These are phyloP conservation scores for Harpegnathos saltator DNA, from an alignment of 1,140 invertebrate genomes.

Conservation along the genomic window DNA sequence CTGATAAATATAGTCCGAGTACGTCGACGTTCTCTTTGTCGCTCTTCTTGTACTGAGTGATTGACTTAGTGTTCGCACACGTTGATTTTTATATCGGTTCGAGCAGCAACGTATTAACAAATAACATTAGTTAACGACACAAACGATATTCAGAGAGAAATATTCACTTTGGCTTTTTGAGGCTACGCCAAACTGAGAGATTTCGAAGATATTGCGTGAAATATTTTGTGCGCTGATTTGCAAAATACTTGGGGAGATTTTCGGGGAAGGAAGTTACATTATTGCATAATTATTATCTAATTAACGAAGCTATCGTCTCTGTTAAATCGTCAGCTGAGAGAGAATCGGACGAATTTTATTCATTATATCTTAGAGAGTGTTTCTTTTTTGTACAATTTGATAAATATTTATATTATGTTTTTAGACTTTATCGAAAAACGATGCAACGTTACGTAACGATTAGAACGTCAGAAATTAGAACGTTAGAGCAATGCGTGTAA, in stretches of 20 bases:
- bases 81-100: neutral
- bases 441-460: constrained; percentile 38
- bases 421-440: constrained; percentile 21
- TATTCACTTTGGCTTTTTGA: constrained; percentile 34
- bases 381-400: constrained; percentile 34
- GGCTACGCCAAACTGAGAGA: constrained; percentile 19
- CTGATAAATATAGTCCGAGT: neutral
- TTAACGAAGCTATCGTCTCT: constrained; percentile 19
- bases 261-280: constrained; percentile 15
- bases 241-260: neutral
- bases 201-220: constrained; percentile 1
- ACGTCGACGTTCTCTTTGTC: neutral
- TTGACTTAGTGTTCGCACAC: neutral
- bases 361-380: constrained; percentile 4
- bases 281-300: constrained; percentile 36
- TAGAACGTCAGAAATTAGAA: too few relatives aligned
- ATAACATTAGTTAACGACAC: constrained; percentile 15
- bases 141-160: constrained; percentile 9
- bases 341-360: constrained; percentile 36
- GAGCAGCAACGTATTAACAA: neutral
- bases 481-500: constrained; percentile 26
- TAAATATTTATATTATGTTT: neutral
- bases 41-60: neutral
- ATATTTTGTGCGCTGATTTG: constrained; percentile 16
- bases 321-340: constrained; percentile 41